Evolutionary conservation across 2,888 invertebrate genomes (phyloP).

Genomic region (Drosophila borborema): DNA sequence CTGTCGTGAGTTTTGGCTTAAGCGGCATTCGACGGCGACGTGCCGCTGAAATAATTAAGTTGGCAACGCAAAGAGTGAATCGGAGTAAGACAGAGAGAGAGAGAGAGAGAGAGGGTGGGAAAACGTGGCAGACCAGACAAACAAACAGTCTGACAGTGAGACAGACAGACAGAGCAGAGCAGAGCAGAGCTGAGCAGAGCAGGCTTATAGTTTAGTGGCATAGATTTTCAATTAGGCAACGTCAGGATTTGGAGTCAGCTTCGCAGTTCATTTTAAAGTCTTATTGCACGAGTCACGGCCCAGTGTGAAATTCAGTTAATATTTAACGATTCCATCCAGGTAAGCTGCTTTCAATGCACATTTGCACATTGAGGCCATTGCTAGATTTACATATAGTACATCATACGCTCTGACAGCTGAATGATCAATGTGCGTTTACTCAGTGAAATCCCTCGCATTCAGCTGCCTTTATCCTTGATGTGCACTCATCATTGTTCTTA

Average conservation of each 20-base stretch:
- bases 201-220: constrained; percentile 66
- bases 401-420: constrained; percentile 15
- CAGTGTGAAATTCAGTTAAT: constrained; percentile 16
- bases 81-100: background rate
- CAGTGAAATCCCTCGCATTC: constrained; percentile 1
- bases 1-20: constrained; percentile 70
- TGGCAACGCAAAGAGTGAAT: constrained; percentile 46
- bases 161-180: background rate
- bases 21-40: constrained; percentile 62
- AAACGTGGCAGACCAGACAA: background rate
- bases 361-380: constrained; percentile 19
- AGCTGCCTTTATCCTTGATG: constrained; percentile 20
- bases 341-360: constrained; percentile 18
- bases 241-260: constrained; percentile 3
- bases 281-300: background rate
- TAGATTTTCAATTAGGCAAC: constrained; percentile 70
- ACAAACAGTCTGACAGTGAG: too few relatives aligned
- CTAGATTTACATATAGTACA: constrained; percentile 5
- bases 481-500: constrained; percentile 31
- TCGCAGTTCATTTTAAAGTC: background rate
- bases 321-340: constrained; percentile 33
- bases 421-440: constrained; percentile 37
- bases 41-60: constrained; percentile 77
- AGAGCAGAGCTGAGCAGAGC: constrained; percentile 16
- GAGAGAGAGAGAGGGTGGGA: background rate